Base-by-base conservation (phyloP, 1,140 invertebrate genomes). In the Asobara japonica region DNA sequence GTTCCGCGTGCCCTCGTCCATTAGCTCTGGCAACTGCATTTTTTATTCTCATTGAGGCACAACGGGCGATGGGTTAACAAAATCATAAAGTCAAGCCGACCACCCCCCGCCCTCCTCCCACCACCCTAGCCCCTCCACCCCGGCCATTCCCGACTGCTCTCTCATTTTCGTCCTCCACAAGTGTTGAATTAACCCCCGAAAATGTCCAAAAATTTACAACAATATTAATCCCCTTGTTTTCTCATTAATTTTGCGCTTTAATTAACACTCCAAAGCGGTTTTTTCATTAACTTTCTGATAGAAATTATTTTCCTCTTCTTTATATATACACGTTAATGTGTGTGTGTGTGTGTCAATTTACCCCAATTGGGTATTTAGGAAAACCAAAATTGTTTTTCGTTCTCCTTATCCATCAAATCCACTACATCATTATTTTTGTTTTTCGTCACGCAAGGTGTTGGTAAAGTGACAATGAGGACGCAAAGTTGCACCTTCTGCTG, bases 11-110 rank as follows among this genome's bases (percentile, higher is more conserved):
- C 61, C 76, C 41, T n/a, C 51, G 69, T 81, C 80, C 79, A 81
- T 80, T 80, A 80, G 76, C 65, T 60, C 51, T 18, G 51, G 76
- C 76, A 81, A 79, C 75, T 78, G 74, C 69, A 80, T 81, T 81
- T 79, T 81, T 81, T 75, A 72, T 76, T 79, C 75, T 78, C 60
- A 22, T 75, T 72, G 38, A 51, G 36, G 61, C 38, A 16, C 27
- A 71, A 6, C 65, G 65, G 33, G 20, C 70, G 31, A 30, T 72
- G 72, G 36, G 74, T 77, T 79, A 78, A 77, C 77, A 77, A 79
- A 81, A 71, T 81, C 79, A 81, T 77, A 71, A 78, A 78, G 77
- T 75, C 71, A 45, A 71, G 73, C 73, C 71, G 71, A 72, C 64
- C 70, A 38, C 61, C 29, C 48, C 31, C 29, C 60, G 31, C 31